Percentiles rank a stretch among this genome's conserved stretches.
phyloP scores from a whole-genome alignment of 2,797 vertebrate genomes.

The Urocyon cinereoargenteus region DNA sequence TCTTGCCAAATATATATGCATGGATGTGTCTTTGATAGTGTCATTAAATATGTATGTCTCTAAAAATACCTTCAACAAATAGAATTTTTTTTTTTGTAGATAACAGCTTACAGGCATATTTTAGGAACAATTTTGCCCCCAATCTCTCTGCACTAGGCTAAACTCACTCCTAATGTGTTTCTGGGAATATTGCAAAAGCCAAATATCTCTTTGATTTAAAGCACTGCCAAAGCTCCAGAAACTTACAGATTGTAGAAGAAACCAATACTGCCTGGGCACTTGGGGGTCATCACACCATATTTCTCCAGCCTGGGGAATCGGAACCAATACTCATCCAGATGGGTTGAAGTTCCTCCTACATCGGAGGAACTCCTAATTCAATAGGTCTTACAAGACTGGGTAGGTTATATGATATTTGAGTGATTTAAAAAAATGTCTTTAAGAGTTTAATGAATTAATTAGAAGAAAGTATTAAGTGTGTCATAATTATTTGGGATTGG shows the following conservation, averaged over 20 bases:
- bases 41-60: neutral
- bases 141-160: neutral
- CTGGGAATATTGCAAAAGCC: neutral
- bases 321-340: neutral
- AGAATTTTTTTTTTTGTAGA: neutral
- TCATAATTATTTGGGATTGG: neutral
- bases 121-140: neutral
- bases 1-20: neutral
- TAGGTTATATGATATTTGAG: neutral
- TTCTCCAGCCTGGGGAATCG: neutral
- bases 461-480: neutral
- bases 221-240: neutral
- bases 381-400: neutral
- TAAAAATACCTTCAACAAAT: neutral
- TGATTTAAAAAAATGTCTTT: neutral
- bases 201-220: neutral
- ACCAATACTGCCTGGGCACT: neutral
- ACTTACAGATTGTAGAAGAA: neutral
- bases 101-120: neutral
- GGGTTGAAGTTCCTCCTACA: neutral
- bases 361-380: neutral
- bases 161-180: neutral
- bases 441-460: neutral
- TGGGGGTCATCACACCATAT: rapidly evolving
- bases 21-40: neutral